Evolutionary conservation across 2,888 invertebrate genomes (phyloP).

Genomic region (Alviniconcha strummeri): DNA sequence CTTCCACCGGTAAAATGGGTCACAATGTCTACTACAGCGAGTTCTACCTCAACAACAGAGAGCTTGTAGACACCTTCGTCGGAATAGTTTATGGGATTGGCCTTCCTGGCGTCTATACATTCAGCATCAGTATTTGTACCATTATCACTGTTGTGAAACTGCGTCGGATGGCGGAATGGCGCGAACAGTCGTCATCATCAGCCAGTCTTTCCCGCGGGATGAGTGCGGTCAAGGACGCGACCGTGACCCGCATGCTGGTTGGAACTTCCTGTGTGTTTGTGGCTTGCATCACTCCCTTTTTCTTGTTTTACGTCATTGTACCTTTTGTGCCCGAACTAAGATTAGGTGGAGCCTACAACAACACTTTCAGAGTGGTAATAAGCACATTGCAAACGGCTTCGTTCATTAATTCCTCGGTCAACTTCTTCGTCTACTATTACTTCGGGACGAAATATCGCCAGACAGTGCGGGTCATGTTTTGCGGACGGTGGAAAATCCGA

Average conservation of each 20-base stretch:
- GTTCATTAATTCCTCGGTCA: background rate
- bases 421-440: slow-evolving; percentile 1
- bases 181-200: background rate
- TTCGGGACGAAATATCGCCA: background rate
- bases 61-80: background rate
- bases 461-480: background rate
- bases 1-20: background rate
- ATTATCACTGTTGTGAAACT: background rate
- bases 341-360: background rate
- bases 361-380: background rate
- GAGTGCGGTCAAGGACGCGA: background rate
- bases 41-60: background rate
- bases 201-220: background rate
- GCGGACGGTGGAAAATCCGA: background rate
- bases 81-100: background rate
- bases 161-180: background rate
- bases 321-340: slow-evolving; percentile 12
- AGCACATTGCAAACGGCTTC: background rate
- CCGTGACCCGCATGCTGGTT: slow-evolving; percentile 3
- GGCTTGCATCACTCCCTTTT: background rate
- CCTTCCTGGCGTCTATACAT: background rate
- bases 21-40: background rate
- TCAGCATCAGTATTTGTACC: background rate
- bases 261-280: background rate
- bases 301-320: background rate